Evolutionary conservation across 2,888 invertebrate species (phyloP), one percentile per base, ranked within the genome.

Genomic region (Trypoxylon attenuatum): DNA sequence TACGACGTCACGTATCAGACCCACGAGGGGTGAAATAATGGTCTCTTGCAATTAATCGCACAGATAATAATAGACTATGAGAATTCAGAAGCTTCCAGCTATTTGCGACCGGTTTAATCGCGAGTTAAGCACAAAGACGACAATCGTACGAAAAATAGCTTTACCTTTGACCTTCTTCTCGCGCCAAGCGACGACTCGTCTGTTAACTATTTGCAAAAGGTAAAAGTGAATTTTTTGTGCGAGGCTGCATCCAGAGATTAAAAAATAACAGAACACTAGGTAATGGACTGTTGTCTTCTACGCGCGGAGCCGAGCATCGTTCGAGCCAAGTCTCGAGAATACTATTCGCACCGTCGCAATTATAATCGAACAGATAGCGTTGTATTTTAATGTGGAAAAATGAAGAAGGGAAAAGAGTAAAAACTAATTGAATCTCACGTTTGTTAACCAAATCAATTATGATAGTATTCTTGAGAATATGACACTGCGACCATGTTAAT

Each of bases 31-130:
- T 51, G 51, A 43, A 18, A 50, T 49, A 58, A 33, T n/a, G 42
- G 53, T 43, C 54, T 66, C 54, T 64, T 4, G 46, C 54, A 59
- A 64, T 49, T 56, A 65, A 65, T 50, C 66, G 68, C 69, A 59
- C 73, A 57, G 66, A 66, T 66, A 62, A 73, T 56, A 45, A 50
- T 58, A 53, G 50, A 56, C 45, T 43, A 54, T 60, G 54, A 47
- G 59, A 61, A 49, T 60, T 38, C 51, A 51, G 19, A 65, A 65
- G 65, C 65, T 68, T 60, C 59, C 51, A 10, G 55, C 38, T 45
- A 52, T 54, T 38, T 2, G 52, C 51, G 52, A 41, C 55, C 54
- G 66, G 51, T 55, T 51, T 45, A 38, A 41, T 16, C 33, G 22
- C 22, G 10, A n/a, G 45, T 45, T 47, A 41, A 52, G 66, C 65